Base-by-base conservation (phyloP, 2,797 vertebrate genomes). In the Chelonia mydas region DNA sequence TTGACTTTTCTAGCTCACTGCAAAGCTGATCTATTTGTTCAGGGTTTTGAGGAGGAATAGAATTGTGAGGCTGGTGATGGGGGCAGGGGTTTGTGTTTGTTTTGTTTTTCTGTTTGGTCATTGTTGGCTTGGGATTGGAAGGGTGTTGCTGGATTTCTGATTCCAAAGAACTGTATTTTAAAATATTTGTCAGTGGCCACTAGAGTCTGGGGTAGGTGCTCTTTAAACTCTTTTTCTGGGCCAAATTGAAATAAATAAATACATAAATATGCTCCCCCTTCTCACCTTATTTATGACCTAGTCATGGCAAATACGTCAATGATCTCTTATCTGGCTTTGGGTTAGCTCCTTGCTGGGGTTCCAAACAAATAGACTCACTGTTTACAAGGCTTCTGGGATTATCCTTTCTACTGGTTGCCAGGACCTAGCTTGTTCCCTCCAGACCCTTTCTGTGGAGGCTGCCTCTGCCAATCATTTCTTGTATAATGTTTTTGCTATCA, bases 221-320 rank as follows among this genome's bases (percentile, higher is more conserved):
- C 96, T 93, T 97, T 72, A 37, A 41, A 72, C 19, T 21, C 11
- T 37, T n/a, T 37, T 68, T 68, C 65, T 68, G n/a, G 76, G 92
- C 65, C 84, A 81, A 74, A 84, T 50, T 77, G 93, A 72, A 92
- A 95, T 94, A 97, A 97, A 94, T 93, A 97, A 95, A 95, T 83
- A 96, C 96, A 94, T 84, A 92, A 74, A 55, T 47, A 59, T 87
- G 16, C 17, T 4, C 31, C 3, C 7, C 41, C 80, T 96, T 97
- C 96, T 86, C 86, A 94, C 92, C 51, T 95, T 92, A 96, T 97
- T 97, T 97, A 97, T 6, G 59, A 92, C 28, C 80, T 96, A 68
- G 17, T 68, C n/a, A 68, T n/a, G 31, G 82, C 50, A 95, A 97
- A 94, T 90, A 83, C 7, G 19, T 65, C 65, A 37, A 61, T 59